Percentiles rank a stretch among this genome's conserved stretches.
Evolutionary conservation across 2,113 vertebrate genomes (phyloP).

Genomic region (Proteles cristata): DNA sequence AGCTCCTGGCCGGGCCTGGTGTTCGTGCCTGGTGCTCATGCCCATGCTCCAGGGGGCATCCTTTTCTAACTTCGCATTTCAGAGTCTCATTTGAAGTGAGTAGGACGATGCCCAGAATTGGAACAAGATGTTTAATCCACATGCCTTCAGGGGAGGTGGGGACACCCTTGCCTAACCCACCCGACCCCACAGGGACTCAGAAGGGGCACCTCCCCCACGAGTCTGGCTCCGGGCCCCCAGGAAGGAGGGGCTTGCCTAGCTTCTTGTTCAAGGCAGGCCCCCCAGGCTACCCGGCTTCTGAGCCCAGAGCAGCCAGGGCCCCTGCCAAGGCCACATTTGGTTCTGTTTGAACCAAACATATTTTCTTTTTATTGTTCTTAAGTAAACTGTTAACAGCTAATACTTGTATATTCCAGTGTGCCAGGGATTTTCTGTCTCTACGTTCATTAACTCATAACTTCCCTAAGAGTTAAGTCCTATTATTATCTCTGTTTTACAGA

Average conservation of each 20-base stretch:
- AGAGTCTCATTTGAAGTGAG: slow-evolving; percentile 31
- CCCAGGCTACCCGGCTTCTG: neutral
- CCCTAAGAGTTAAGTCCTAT: neutral
- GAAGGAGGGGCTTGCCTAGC: neutral
- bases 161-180: neutral
- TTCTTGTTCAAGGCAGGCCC: neutral
- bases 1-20: slow-evolving; percentile 50
- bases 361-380: neutral
- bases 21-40: neutral
- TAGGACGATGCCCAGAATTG: slow-evolving; percentile 9
- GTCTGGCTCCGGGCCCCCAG: neutral
- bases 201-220: neutral
- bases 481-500: neutral
- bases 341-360: neutral
- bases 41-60: neutral
- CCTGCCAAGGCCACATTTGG: neutral
- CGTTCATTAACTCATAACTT: neutral
- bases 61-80: slow-evolving; percentile 47
- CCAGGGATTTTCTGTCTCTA: neutral
- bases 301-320: neutral
- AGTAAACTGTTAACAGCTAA: neutral
- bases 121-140: slow-evolving; percentile 51
- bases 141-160: neutral
- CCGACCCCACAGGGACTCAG: neutral
- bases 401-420: neutral